Base-by-base conservation (phyloP, 1,140 invertebrate genomes). In the Campoletis sonorensis region DNA sequence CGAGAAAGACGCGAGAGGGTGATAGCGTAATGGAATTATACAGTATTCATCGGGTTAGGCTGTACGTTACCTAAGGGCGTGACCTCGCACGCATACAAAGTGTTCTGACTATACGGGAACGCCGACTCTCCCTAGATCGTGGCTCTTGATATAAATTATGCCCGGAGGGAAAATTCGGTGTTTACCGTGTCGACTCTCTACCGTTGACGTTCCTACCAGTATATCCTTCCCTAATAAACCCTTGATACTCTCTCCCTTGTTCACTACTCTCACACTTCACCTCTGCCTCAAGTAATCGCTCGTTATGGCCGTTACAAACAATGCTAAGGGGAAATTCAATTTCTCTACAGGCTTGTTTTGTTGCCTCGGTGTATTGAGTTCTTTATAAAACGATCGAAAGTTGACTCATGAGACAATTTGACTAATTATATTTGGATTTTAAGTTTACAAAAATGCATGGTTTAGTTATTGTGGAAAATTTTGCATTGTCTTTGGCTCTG, bases 11-110 rank as follows among this genome's bases (percentile, higher is more conserved):
- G 13, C 18, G 61, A 23, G 58, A 78, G 76, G 45, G 58, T 78
- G 54, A 78, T 78, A 78, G 64, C 54, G 58, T 78, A 78, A 78
- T 78, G 76, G 58, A 78, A 78, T 78, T 78, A 78, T 78, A 78
- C 49, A 78, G 76, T 67, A 78, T 67, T 64, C 76, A 67, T 78
- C 61, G 76, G 73, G 76, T 78, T 78, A 67, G 67, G 27, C 21
- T 70, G 67, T 70, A 78, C 16, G 58, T 78, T 45, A 67, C 76
- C 76, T 13, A 58, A 78, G 76, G 76, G 76, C 76, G 76, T 78
- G 76, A 78, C 76, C 58, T 64, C 58, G 54, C 76, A 23, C 54
- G 61, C 64, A 23, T 37, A 27, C 54, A 10, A 54, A 40, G 67
- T 70, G 67, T 70, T 70, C 67, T 7, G 23, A 18, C 33, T 27